These are phyloP conservation scores for Cariama cristata DNA, from an alignment of 2,113 vertebrate genomes.

Conservation along the genomic window DNA sequence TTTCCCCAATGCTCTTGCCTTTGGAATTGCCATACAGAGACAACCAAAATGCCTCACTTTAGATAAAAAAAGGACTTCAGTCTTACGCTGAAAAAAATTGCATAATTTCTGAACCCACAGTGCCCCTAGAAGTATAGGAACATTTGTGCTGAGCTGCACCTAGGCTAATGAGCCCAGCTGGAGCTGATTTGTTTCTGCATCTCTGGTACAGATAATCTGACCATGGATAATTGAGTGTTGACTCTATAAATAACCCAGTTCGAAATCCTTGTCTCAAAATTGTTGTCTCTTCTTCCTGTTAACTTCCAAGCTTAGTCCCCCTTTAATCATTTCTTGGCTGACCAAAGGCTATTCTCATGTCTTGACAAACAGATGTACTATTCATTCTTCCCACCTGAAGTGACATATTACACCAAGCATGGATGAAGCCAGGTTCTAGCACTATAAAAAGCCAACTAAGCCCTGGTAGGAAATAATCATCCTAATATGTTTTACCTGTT, in stretches of 20 bases:
- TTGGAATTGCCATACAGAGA: neutral
- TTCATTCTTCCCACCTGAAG: neutral
- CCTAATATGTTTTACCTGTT: neutral
- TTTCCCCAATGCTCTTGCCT: neutral
- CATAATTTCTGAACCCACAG: neutral
- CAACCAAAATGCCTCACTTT: neutral
- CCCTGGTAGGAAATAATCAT: neutral
- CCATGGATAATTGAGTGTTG: conserved; percentile 46
- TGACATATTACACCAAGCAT: neutral
- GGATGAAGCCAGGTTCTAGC: neutral
- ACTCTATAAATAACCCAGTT: conserved; percentile 55
- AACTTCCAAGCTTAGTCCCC: neutral
- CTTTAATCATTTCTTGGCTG: conserved; percentile 19
- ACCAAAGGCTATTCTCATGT: neutral
- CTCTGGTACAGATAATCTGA: conserved; percentile 60
- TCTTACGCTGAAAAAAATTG: neutral
- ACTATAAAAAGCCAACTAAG: neutral
- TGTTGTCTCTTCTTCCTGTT: conserved; percentile 26
- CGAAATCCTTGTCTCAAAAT: conserved; percentile 36
- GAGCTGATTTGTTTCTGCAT: conserved; percentile 41
- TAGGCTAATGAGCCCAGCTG: conserved; percentile 11
- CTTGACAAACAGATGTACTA: neutral
- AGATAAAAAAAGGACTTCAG: neutral
- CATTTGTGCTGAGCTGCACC: neutral
- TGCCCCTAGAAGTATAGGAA: neutral